Evolutionary conservation across 2,113 vertebrate species (phyloP), one percentile per base, ranked within the genome.

Genomic region (Alethe diademata): DNA sequence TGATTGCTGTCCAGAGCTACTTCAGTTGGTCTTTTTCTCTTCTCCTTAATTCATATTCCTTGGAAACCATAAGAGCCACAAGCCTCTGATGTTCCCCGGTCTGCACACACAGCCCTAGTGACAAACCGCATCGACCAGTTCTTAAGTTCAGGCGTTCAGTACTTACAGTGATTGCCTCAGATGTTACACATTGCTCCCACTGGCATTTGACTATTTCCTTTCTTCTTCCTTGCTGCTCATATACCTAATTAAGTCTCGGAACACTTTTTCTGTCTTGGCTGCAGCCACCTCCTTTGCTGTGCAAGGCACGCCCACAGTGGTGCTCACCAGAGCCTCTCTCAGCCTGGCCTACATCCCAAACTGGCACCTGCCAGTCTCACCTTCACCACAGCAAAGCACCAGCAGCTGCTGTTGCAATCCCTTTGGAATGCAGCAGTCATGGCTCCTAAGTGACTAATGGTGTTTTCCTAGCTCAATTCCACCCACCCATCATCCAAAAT

Each of bases 61-160:
- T 93, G 88, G 82, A 95, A 96, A 96, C 95, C 95, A 78, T 83
- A 92, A 96, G 95, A 96, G 94, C 95, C 94, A 84, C 95, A 96
- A 96, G 86, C 75, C 82, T 96, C 88, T 96, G 94, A 90, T 93
- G 90, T 95, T 95, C 4, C 93, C 90, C 75, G 51, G 8, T 71
- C 90, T 88, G 71, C 93, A 78, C 86, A 78, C 88, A 6, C 43
- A 83, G 85, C 78, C 51, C 74, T 33, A 95, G 94, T 96, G 95
- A 90, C 90, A 96, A 97, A 97, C 93, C 67, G 92, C 93, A 95
- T 96, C 56, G 48, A 96, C 95, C 95, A 95, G 95, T 96, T 96
- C 92, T 65, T 70, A 42, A 43, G 81, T 93, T 60, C 88, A 86
- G 85, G 85, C 3, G 8, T 35, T 93, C 51, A 1, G 48, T 45